Evolutionary conservation across 2,113 vertebrate genomes (phyloP), one percentile per base, ranked within the genome.

Genomic region (Hippocampus zosterae): DNA sequence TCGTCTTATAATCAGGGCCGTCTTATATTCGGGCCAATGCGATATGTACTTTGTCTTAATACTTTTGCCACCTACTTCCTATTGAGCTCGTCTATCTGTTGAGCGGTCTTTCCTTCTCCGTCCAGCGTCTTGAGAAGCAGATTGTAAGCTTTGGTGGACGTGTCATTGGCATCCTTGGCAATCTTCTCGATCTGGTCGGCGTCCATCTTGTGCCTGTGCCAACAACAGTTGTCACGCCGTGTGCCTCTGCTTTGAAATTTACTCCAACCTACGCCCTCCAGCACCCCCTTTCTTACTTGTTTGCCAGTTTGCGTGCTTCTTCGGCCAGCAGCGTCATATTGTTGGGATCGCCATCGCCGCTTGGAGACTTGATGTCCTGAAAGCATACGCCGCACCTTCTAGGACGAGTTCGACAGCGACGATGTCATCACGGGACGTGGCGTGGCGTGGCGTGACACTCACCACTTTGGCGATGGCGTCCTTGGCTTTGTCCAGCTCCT

Each of bases 261-360:
- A 37, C 0, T 3, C 3, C 12, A 61, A 61, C 16, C 15, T 9
- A 7, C 2, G 7, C 8, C 7, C 25, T 15, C 12, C 12, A 1
- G 1, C 57, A 7, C 11, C 13, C 11, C 0, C 1, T 4, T 4
- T 11, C 40, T 87, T 90, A 98, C 97, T 95, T 96, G 62, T 98
- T 93, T 0, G 97, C 95, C 25, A 98, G 92, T 9, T 80, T 92
- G 2, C 95, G 94, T 0, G 97, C 97, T 80, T 99, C 97, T 88
- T 98, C 97, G 7, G 96, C 97, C 89, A 98, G 81, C 4, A 96
- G 77, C 19, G 97, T 99, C 95, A 99, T 96, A 85, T 98, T 99
- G 91, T 95, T 98, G 0, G 97, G 95, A 21, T 95, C 95, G 56
- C 94, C 89, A 0, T 89, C 76, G n/a, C 92, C 91, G 5, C 92